Base-by-base conservation (phyloP, 92 coral and sea anemone genomes). In the Diadumene lineata region DNA sequence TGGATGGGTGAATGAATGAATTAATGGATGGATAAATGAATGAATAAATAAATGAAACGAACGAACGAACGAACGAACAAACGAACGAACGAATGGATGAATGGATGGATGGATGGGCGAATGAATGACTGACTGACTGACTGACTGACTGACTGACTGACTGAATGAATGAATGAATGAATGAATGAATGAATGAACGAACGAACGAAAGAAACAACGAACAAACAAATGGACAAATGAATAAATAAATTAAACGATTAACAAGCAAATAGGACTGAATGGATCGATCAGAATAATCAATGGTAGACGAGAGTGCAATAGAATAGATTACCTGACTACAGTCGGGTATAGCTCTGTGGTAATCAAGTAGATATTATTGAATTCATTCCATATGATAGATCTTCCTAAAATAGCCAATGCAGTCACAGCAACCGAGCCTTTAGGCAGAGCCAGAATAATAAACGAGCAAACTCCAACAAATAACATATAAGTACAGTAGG, bases 301-400 rank as follows among this genome's bases (percentile, higher is more conserved):
- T n/a, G n/a, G n/a, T n/a, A n/a, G n/a, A n/a, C n/a, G n/a, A n/a
- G n/a, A n/a, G n/a, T n/a, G n/a, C n/a, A n/a, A 29, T 13, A 2
- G 1, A 7, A 9, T 7, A 51, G 18, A 25, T 55, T 72, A 74
- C 79, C 79, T 60, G 31, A 74, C 79, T 18, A 74, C 79, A 1
- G 79, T 74, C 13, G 79, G 79, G 62, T 60, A 74, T 17, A 74
- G 43, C 18, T 74, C 79, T 27, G 79, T 60, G 7, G 79, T 74
- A 0, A 74, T 74, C 79, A 74, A 30, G 21, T 74, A 74, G 43
- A 74, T 74, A 29, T 74, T 74, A 57, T 46, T 43, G 55, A 74
- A 74, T 31, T 74, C 79, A 11, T 58, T 56, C 79, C 79, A 38
- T n/a, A 74, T 69, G 17, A 74, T 31, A 1, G 79, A 60, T 38